phyloP scores from a whole-genome alignment of 2,113 vertebrate species.

The Ursus arctos region DNA sequence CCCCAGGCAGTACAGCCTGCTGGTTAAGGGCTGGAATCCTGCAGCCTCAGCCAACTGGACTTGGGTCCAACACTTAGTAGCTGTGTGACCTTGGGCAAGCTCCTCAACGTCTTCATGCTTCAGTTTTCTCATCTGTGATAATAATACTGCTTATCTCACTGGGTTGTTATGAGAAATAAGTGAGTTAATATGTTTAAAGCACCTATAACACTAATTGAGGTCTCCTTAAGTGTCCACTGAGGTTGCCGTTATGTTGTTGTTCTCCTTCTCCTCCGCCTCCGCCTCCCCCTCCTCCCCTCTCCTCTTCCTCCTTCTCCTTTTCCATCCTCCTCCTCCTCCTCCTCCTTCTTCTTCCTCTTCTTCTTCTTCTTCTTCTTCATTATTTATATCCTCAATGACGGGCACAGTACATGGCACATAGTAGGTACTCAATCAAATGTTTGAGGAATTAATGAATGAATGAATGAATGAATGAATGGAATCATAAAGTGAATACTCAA shows the following conservation, averaged over 20 bases:
- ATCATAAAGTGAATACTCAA: neutral
- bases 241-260: neutral
- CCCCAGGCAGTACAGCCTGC: rapidly evolving
- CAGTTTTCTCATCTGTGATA: neutral
- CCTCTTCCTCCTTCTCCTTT: neutral
- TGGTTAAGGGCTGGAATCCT: neutral
- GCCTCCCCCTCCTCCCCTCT: neutral
- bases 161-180: neutral
- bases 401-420: neutral
- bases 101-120: neutral
- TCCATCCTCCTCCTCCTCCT: neutral
- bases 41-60: neutral
- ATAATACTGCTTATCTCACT: neutral
- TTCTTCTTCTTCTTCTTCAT: neutral
- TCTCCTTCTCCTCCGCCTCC: neutral
- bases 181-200: neutral
- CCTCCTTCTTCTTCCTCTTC: neutral
- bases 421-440: neutral
- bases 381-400: neutral
- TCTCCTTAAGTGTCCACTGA: neutral
- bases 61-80: too few species aligned
- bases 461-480: neutral
- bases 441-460: neutral
- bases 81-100: neutral
- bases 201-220: neutral